Evolutionary conservation across 2,888 invertebrate genomes (phyloP), one percentile per base, ranked within the genome.

Genomic region (Himalopsyche japonica): DNA sequence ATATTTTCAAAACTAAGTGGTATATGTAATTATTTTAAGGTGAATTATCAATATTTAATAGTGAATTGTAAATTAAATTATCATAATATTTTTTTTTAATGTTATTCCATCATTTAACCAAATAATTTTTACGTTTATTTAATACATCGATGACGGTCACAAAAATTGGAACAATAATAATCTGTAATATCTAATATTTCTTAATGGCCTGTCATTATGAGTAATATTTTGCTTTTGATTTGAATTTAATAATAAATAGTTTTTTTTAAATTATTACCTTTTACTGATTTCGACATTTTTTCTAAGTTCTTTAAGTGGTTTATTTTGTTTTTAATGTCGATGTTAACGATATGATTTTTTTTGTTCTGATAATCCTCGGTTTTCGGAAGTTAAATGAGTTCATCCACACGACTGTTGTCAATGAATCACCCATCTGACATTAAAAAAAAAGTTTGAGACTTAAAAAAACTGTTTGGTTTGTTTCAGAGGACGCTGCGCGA

Each of bases 401-500:
- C n/a, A n/a, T 49, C n/a, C 49, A n/a, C 12, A 49, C 1, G 5
- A 49, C 27, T 64, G n/a, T 57, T n/a, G 5, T 5, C 57, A 20
- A 20, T n/a, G n/a, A 57, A 57, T 57, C 20, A 64, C 1, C 27
- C 24, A 70, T 24, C 70, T 70, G 30, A 70, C 20, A 70, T 70
- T 70, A 15, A 15, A 15, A 43, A 15, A 12, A 32, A 10, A 3
- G 34, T 77, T 34, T n/a, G n/a, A n/a, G n/a, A n/a, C n/a, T n/a
- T 24, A 77, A 37, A 37, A 4, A 2, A 20, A n/a, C 27, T n/a
- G 43, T 80, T 78, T 77, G 10, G 37, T 82, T 82, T 57, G 78
- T 82, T 82, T 49, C 82, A 82, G 82, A n/a, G 78, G 78, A 64
- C 82, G 57, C 82, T 32, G 78, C 79, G 24, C 30, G 79, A 82